Base-by-base conservation (phyloP, 2,797 vertebrate genomes). In the Sebastes itinus region DNA sequence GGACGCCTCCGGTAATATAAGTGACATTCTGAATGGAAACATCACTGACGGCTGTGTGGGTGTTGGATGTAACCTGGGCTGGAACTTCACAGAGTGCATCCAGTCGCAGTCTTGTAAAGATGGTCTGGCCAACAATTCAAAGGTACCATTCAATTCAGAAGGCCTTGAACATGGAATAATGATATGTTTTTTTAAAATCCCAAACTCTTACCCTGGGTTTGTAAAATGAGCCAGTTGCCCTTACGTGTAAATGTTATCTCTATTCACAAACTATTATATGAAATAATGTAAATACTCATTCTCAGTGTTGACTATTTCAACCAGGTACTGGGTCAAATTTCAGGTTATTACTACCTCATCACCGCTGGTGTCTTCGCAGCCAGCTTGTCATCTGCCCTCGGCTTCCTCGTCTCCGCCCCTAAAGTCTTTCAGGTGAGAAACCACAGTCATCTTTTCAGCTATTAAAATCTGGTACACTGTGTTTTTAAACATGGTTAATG, bases 361-460 rank as follows among this genome's bases (percentile, higher is more conserved):
- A 95, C 93, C 2, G 94, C 95, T 0, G 95, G 95, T 2, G 93
- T 96, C 1, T 96, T 97, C 63, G 94, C 96, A 12, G 95, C 95
- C 77, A 95, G 93, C 28, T 85, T 97, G 30, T 97, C 95, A 0
- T 97, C 96, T 4, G 95, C 95, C 18, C 92, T 97, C 2, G 96
- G 94, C 10, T 97, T 96, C 65, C 94, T 96, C 1, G 93, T 96
- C 33, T 96, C 95, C 2, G 96, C 94, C 4, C 95, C 96, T 2
- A 96, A 96, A 87, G 87, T 96, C 65, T 97, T 97, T 87, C 95
- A 96, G 92, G 95, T 97, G 72, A 77, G 60, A 73, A 35, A 23
- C 12, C 7, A 14, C 7, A 30, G 7, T 2, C 13, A 55, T 42
- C 2, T 42, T 11, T 22, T 54, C 52, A 11, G n/a, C 52, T 54